Conservation (phyloP, 92 coral and sea anemone species). For the Phenganax subtilis region DNA sequence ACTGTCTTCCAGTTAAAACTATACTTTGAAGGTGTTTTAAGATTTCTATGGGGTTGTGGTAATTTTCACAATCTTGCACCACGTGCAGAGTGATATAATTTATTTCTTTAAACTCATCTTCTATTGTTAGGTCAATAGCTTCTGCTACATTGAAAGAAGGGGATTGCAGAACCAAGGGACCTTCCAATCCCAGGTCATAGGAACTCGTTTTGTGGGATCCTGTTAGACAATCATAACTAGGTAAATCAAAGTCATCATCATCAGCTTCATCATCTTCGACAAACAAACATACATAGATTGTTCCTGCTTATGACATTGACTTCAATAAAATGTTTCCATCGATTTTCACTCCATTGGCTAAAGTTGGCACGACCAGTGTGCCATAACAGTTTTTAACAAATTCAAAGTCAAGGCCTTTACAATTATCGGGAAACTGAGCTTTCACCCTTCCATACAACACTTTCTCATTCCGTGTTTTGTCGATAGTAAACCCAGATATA, state of each 20-base stretch:
- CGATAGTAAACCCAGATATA: not conserved
- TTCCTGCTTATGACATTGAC: constrained; percentile 37
- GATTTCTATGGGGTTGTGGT: constrained; percentile 42
- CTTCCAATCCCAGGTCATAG: too few relatives aligned
- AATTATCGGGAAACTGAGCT: constrained; percentile 62
- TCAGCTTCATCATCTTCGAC: constrained; percentile 26
- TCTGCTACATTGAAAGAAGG: constrained; percentile 19
- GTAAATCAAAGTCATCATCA: too few relatives aligned
- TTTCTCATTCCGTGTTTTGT: constrained; percentile 25
- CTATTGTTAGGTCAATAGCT: constrained; percentile 24
- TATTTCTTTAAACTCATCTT: constrained; percentile 35
- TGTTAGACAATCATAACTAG: too few relatives aligned
- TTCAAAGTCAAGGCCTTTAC: constrained; percentile 53
- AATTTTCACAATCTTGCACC: constrained; percentile 40
- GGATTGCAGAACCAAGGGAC: not conserved
- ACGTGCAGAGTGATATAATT: constrained; percentile 23
- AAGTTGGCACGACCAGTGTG: constrained; percentile 37
- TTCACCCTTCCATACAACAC: constrained; percentile 39
- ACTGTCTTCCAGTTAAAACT: constrained; percentile 50
- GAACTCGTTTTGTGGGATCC: too few relatives aligned
- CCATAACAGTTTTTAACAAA: constrained; percentile 53
- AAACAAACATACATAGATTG: constrained; percentile 39
- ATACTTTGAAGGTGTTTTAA: constrained; percentile 43
- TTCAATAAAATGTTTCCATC: constrained; percentile 50
- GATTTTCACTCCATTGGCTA: constrained; percentile 50